These are phyloP conservation scores for Melipona bicolor DNA, from an alignment of 2,888 invertebrate genomes.

Conservation along the genomic window DNA sequence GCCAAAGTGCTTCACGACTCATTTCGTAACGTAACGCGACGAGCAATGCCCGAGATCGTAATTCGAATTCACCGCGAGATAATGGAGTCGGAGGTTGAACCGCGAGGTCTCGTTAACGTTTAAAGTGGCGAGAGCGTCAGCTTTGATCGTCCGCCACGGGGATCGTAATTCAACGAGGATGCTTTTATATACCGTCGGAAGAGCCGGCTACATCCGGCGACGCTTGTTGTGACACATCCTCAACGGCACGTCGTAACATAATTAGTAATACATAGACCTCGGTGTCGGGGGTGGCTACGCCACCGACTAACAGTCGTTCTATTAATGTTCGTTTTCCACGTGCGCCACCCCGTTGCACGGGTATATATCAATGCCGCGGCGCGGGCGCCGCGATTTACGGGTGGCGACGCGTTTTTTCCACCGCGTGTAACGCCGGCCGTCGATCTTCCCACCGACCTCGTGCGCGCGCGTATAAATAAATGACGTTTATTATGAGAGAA, in stretches of 20 bases:
- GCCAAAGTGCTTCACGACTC: too few relatives aligned
- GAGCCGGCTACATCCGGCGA: conserved; percentile 44
- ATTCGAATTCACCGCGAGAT: background rate
- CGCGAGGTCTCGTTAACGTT: conserved; percentile 14
- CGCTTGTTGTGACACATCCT: conserved; percentile 66
- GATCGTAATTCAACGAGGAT: conserved; percentile 52
- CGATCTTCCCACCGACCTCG: conserved; percentile 60
- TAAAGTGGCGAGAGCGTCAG: conserved; percentile 4
- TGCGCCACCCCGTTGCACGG: conserved; percentile 33
- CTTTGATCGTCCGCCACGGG: conserved; percentile 39
- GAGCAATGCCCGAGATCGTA: background rate
- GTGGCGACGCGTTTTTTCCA: conserved; percentile 47
- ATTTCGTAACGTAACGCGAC: too few relatives aligned
- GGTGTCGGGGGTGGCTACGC: conserved; percentile 32
- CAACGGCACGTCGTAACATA: conserved; percentile 64
- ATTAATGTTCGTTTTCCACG: conserved; percentile 70
- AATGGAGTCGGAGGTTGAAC: background rate
- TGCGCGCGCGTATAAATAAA: conserved; percentile 77
- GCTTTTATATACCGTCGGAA: conserved; percentile 42
- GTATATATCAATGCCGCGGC: conserved; percentile 50
- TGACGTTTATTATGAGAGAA: conserved; percentile 80
- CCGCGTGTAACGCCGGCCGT: conserved; percentile 42
- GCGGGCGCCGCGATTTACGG: conserved; percentile 58
- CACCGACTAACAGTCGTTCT: conserved; percentile 65
- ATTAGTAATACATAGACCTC: conserved; percentile 59